A percentile compares a stretch with the other conserved stretches of the same genome.
phyloP scores from a whole-genome alignment of 1,140 invertebrate species.

The Venturia canescens region DNA sequence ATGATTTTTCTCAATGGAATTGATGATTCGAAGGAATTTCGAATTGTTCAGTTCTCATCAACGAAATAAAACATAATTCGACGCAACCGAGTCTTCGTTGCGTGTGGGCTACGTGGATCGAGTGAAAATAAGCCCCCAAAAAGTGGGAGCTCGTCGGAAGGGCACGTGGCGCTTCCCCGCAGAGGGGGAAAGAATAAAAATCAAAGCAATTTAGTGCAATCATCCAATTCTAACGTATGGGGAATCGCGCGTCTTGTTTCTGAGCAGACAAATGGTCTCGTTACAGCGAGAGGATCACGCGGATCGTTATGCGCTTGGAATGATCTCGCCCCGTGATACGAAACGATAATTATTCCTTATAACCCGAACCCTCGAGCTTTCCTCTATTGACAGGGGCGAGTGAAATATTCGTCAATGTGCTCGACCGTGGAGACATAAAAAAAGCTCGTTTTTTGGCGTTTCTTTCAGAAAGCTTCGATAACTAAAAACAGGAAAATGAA shows the following conservation, averaged over 20 bases:
- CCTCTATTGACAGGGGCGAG: too few relatives aligned
- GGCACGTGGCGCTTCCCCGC: conserved; percentile 44
- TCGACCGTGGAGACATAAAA: too few relatives aligned
- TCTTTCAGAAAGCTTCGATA: too few relatives aligned
- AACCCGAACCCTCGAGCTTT: conserved; percentile 52
- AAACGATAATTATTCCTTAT: conserved; percentile 57
- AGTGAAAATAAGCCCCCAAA: neutral
- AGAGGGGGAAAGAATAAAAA: conserved; percentile 54
- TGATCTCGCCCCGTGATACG: conserved; percentile 55
- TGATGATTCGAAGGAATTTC: neutral
- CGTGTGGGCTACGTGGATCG: neutral
- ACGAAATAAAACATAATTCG: neutral
- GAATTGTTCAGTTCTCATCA: neutral
- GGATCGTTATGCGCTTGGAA: conserved; percentile 55
- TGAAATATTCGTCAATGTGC: too few relatives aligned
- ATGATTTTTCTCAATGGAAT: neutral
- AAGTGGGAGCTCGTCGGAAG: neutral
- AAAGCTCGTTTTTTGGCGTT: too few relatives aligned
- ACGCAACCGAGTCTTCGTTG: neutral
- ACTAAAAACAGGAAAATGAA: too few relatives aligned
- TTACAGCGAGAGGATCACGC: conserved; percentile 57
- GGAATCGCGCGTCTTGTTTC: conserved; percentile 54
- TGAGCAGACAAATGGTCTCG: conserved; percentile 69
- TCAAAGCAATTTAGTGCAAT: conserved; percentile 67
- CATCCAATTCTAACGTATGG: conserved; percentile 61